phyloP scores from a whole-genome alignment of 2,113 vertebrate genomes.

The Lagopus leucura region DNA sequence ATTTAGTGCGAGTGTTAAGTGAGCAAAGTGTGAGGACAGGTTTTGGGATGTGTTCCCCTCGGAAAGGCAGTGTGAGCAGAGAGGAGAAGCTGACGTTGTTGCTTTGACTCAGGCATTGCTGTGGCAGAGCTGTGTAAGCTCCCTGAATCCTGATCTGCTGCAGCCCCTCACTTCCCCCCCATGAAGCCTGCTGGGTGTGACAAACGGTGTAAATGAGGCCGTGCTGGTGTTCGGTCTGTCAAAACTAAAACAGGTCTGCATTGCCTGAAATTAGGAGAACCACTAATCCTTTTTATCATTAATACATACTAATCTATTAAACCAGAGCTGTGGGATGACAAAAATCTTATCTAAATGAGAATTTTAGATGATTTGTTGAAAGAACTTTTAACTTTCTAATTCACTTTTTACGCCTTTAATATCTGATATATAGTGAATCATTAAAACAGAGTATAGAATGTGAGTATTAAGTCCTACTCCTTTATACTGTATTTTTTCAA shows the following conservation, averaged over 20 bases:
- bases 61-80: accelerated
- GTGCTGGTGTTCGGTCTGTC: neutral
- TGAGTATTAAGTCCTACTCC: neutral
- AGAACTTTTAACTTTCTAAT: neutral
- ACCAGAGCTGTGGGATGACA: neutral
- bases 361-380: neutral
- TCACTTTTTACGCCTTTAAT: neutral
- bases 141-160: neutral
- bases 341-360: neutral
- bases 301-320: neutral
- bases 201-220: accelerated
- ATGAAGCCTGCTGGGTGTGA: neutral
- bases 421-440: neutral
- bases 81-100: neutral
- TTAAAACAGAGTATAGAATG: neutral
- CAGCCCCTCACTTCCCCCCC: neutral
- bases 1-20: neutral
- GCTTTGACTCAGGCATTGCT: too few relatives aligned
- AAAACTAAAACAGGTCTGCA: neutral
- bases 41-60: neutral
- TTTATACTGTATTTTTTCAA: neutral
- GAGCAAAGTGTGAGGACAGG: accelerated
- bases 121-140: neutral
- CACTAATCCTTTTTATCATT: neutral
- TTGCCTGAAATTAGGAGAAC: neutral